Base-by-base conservation (phyloP, 2,797 vertebrate species). In the Pterois miles region DNA sequence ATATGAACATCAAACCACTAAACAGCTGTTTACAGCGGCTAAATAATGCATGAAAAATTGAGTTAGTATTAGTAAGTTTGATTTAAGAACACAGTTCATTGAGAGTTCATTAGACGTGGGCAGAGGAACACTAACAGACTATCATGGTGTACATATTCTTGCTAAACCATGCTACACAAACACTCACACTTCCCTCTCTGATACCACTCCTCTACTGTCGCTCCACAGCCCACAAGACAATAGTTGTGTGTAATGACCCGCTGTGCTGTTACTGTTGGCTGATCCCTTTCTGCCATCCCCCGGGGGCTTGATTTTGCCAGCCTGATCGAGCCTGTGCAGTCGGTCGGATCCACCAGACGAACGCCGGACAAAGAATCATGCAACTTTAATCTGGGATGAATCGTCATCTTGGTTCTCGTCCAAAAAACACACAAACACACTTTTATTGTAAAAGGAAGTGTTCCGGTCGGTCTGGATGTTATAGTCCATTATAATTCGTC, bases 211-310 rank as follows among this genome's bases (percentile, higher is more conserved):
- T 33, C 64, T 43, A 23, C 74, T 65, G 46, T 22, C 69, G 66
- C 80, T 59, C 74, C 56, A 52, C 4, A 16, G 73, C 67, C 86
- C 79, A 84, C 77, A 77, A 83, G 85, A 90, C 87, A 82, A 86
- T 80, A 78, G 83, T 84, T 84, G 66, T 89, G 90, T 83, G 84
- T 87, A 90, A 91, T 90, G 85, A 86, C 71, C 85, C 78, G 36
- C 88, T 88, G 88, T 89, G 88, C 86, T 79, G 71, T 72, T 88
- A 87, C 91, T 90, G 81, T 85, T 86, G 86, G 87, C 85, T 88
- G 89, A 86, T 87, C 84, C 82, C 67, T 87, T 65, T 88, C 73
- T 70, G 69, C 58, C 59, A 66, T 82, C 86, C 85, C 75, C 11
- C 48, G 84, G 81, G 86, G 78, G 67, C 82, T 84, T 90, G 86